phyloP scores from a whole-genome alignment of 2,113 vertebrate species.

The Phyllostomus discolor region DNA sequence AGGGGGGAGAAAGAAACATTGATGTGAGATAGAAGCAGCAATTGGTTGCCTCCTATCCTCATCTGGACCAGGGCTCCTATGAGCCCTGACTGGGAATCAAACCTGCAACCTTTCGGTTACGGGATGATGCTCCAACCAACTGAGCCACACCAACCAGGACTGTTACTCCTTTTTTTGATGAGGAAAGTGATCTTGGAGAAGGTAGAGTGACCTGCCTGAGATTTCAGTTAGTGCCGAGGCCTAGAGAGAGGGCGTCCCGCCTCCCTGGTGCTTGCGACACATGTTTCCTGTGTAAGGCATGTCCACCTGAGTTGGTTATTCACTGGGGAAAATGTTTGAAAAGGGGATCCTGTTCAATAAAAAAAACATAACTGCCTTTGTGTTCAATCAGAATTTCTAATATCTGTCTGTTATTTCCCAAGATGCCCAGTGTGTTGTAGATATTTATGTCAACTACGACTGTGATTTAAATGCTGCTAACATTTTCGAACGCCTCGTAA shows the following conservation, averaged over 20 bases:
- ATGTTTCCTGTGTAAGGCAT: neutral
- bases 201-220: neutral
- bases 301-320: neutral
- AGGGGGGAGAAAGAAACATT: too few relatives aligned
- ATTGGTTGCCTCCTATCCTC: too few relatives aligned
- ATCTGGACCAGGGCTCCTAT: too few relatives aligned
- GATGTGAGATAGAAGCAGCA: too few relatives aligned
- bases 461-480: conserved; percentile 98
- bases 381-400: conserved; percentile 53
- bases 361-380: conserved; percentile 11
- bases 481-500: conserved; percentile 98
- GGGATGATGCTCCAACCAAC: too few relatives aligned
- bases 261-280: neutral
- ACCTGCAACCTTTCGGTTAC: too few relatives aligned
- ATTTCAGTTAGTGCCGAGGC: neutral
- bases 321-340: neutral
- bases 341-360: neutral
- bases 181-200: neutral
- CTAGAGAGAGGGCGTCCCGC: neutral
- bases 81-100: too few relatives aligned
- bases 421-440: conserved; percentile 99
- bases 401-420: conserved; percentile 56
- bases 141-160: too few relatives aligned
- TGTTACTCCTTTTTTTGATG: neutral
- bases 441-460: conserved; percentile 99